Conservation (phyloP, 2,888 invertebrate species). For the Isoperla grammatica region DNA sequence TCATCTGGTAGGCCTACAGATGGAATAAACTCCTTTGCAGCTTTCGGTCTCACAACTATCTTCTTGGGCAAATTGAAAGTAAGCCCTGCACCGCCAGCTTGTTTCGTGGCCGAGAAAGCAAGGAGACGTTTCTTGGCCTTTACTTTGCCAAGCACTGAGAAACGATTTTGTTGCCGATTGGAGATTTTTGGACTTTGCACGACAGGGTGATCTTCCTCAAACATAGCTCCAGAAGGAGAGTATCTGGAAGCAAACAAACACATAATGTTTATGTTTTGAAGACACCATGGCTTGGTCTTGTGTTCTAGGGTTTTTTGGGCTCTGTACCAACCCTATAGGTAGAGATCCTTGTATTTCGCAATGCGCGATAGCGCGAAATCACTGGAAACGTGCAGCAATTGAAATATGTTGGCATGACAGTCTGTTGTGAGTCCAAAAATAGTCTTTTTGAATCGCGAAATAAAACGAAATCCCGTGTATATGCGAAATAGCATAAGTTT, state of each 20-base stretch:
- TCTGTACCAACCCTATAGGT: too few species aligned
- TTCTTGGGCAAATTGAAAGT: constrained; percentile 30
- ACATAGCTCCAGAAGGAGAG: not conserved
- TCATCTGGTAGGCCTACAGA: not conserved
- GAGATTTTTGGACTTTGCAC: not conserved
- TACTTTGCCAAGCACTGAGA: constrained; percentile 39
- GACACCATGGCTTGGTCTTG: too few species aligned
- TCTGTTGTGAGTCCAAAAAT: too few species aligned
- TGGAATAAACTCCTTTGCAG: constrained; percentile 20
- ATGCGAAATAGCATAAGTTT: too few species aligned
- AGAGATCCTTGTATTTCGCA: too few species aligned
- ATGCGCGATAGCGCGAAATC: too few species aligned
- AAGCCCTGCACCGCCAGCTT: constrained; percentile 32
- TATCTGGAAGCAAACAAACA: not conserved
- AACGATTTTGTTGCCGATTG: not conserved
- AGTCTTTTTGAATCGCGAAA: too few species aligned
- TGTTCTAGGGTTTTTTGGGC: too few species aligned
- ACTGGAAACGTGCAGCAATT: too few species aligned
- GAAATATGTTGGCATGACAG: too few species aligned
- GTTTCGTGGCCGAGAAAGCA: constrained; percentile 42
- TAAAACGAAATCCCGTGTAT: too few species aligned
- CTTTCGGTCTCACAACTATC: constrained; percentile 22
- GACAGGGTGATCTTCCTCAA: not conserved
- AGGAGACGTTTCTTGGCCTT: constrained; percentile 43
- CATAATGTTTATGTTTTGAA: too few species aligned